A percentile compares a stretch with the other conserved stretches of the same genome.
Evolutionary conservation across 2,113 vertebrate genomes (phyloP).

Genomic region (Saguinus imperator): DNA sequence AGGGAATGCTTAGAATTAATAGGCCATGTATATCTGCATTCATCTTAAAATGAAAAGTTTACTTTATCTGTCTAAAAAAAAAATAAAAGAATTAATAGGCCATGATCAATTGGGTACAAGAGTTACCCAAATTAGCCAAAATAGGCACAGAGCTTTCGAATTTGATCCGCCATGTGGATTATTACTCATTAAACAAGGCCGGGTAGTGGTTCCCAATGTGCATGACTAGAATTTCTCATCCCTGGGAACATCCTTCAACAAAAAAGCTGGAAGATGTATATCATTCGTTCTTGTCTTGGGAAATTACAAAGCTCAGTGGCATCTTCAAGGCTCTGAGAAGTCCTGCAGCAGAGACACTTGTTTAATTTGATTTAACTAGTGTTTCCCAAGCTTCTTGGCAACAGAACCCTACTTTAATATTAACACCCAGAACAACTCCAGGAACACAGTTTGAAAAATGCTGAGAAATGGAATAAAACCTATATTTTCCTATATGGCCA

Average conservation of each 20-base stretch:
- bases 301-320: background rate
- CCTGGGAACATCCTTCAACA: background rate
- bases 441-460: background rate
- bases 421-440: background rate
- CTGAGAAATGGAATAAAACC: background rate
- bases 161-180: background rate
- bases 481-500: background rate
- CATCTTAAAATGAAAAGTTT: too few relatives aligned
- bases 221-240: background rate
- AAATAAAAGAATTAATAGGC: background rate
- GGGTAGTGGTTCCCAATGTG: background rate
- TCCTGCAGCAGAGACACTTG: background rate
- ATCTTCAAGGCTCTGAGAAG: background rate
- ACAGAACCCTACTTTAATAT: background rate
- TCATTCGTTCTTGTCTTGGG: background rate
- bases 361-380: background rate
- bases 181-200: background rate
- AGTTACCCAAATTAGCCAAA: background rate
- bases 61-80: too few relatives aligned
- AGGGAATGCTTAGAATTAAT: background rate
- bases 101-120: background rate
- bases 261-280: background rate
- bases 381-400: background rate
- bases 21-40: background rate
- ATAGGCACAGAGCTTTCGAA: background rate